A percentile compares a stretch with the other conserved stretches of the same genome.
Conservation (phyloP, 2,113 vertebrate species). For the Thunnus thynnus region DNA sequence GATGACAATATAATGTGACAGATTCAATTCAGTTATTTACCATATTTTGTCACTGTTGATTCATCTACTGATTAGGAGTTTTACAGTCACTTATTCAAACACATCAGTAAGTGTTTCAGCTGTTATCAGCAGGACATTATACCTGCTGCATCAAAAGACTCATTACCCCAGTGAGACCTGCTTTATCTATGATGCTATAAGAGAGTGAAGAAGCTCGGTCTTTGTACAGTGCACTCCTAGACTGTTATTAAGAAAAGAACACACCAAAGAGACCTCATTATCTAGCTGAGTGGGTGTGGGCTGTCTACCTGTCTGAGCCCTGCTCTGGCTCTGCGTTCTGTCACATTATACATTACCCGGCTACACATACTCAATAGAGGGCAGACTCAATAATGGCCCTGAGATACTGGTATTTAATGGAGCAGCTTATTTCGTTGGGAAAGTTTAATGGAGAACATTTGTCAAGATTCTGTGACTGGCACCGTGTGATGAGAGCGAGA, state of each 20-base stretch:
- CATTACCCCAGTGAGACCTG: constrained; percentile 19
- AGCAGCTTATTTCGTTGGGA: constrained; percentile 15
- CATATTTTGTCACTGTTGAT: neutral
- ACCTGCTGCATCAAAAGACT: constrained; percentile 29
- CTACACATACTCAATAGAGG: constrained; percentile 33
- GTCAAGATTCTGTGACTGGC: constrained; percentile 12
- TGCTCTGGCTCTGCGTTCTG: constrained; percentile 30
- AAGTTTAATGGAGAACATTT: constrained; percentile 32
- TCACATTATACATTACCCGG: constrained; percentile 28
- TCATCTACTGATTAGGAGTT: neutral
- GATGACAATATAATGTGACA: neutral
- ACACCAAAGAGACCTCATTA: constrained; percentile 52
- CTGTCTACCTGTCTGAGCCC: constrained; percentile 23
- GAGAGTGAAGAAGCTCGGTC: constrained; percentile 12
- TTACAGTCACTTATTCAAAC: neutral
- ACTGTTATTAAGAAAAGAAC: constrained; percentile 43
- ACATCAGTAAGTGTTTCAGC: constrained; percentile 1
- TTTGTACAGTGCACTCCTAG: constrained; percentile 16
- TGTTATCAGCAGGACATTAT: constrained; percentile 21
- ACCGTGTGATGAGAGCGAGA: constrained; percentile 7
- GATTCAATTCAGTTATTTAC: neutral
- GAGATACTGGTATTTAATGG: constrained; percentile 37
- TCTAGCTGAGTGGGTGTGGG: constrained; percentile 41
- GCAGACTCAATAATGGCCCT: constrained; percentile 36
- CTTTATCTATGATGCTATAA: neutral